Evolutionary conservation across 2,113 vertebrate genomes (phyloP).

Genomic region (Neomonachus schauinslandi): DNA sequence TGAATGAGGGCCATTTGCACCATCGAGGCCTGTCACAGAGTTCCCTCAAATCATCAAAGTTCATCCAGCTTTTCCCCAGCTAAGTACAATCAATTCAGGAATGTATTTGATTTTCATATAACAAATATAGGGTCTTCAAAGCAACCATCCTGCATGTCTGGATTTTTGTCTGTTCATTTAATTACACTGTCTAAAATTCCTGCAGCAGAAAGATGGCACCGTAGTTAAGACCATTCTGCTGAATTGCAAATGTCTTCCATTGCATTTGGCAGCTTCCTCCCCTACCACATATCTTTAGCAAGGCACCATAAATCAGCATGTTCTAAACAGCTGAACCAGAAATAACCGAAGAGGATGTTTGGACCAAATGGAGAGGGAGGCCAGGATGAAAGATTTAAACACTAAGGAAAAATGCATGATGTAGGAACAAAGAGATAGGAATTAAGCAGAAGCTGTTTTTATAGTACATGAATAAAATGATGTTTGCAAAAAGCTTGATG

Average conservation of each 20-base stretch:
- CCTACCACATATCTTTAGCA: not conserved
- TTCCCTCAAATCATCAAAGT: not conserved
- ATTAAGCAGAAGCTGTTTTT: not conserved
- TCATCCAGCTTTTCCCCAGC: not conserved
- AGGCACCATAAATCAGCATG: conserved; percentile 33
- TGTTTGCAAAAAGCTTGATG: not conserved
- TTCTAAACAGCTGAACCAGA: conserved; percentile 39
- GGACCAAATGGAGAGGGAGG: conserved; percentile 41
- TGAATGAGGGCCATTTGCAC: not conserved
- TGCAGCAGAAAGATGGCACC: not conserved
- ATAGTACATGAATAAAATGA: not conserved
- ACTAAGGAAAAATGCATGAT: not conserved
- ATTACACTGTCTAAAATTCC: conserved; percentile 1
- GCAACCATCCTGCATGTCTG: not conserved
- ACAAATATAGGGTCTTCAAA: not conserved
- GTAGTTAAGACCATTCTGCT: not conserved
- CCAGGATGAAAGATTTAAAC: conserved; percentile 43
- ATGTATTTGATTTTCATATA: conserved; percentile 25
- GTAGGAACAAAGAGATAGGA: conserved; percentile 19
- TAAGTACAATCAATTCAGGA: not conserved
- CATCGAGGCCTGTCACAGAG: not conserved
- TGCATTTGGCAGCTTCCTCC: not conserved
- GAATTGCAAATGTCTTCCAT: conserved; percentile 31
- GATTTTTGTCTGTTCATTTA: conserved; percentile 27
- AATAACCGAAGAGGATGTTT: conserved; percentile 29